Conservation (phyloP, 2,888 invertebrate species). For the Sarcophaga variegata region DNA sequence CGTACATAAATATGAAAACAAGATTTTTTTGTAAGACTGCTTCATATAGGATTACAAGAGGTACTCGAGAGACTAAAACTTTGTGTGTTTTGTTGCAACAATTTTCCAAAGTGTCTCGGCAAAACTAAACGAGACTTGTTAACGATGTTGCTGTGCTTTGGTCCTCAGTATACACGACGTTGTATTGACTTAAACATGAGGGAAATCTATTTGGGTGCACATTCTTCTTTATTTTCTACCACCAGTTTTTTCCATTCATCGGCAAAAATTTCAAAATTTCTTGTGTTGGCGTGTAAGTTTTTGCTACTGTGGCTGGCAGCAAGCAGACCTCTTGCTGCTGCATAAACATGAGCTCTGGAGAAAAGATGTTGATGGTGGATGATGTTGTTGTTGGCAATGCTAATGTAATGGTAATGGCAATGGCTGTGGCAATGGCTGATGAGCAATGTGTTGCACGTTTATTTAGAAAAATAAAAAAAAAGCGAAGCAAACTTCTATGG, state of each 20-base stretch:
- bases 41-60: too few species aligned
- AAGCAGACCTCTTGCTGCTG: constrained; percentile 36
- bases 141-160: constrained; percentile 14
- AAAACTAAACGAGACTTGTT: constrained; percentile 46
- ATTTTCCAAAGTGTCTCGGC: constrained; percentile 15
- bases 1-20: constrained; percentile 14
- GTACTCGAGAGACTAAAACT: constrained; percentile 1
- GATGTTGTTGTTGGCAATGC: constrained; percentile 14
- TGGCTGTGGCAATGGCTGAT: background rate
- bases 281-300: constrained; percentile 53
- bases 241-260: background rate
- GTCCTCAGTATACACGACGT: constrained; percentile 3
- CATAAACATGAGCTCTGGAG: background rate
- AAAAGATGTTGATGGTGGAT: background rate
- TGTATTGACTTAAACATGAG: constrained; percentile 45
- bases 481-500: constrained; percentile 16
- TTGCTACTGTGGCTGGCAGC: constrained; percentile 7
- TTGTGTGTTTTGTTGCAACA: constrained; percentile 40
- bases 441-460: constrained; percentile 39
- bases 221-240: constrained; percentile 9
- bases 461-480: background rate
- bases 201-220: constrained; percentile 52
- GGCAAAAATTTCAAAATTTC: background rate
- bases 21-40: constrained; percentile 18
- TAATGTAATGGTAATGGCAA: too few species aligned